Base-by-base conservation (phyloP, 2,888 invertebrate genomes). In the Acronicta aceris region DNA sequence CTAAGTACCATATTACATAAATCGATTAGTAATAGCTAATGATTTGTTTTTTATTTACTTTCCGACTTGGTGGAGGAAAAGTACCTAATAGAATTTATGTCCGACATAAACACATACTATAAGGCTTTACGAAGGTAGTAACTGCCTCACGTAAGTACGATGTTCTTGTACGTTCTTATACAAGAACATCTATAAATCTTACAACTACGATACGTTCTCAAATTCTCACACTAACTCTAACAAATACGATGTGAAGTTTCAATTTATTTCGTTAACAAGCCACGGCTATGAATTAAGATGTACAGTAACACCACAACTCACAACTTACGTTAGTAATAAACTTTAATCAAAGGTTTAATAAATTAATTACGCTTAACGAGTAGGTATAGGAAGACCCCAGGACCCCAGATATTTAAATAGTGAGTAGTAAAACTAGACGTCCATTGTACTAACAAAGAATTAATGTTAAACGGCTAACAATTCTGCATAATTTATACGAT, bases 401-500 rank as follows among this genome's bases (percentile, higher is more conserved):
- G 30, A 50, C 42, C 48, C 16, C 45, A 10, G 47, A 55, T 66
- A 59, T 57, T 60, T 56, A 60, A 67, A 74, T 42, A 52, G 49
- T 38, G 38, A 38, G n/a, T 9, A 72, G 21, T 59, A 58, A 53
- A 65, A 48, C 65, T 53, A 64, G 65, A 60, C 72, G 57, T 74
- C 60, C 71, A 68, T 77, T 68, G 65, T 67, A 61, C 64, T 74
- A 64, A 63, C 65, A 71, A 66, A 71, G 67, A 73, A 74, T 74
- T 76, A 76, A 79, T 78, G 75, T 74, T 79, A 78, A 78, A 66
- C 69, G 74, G 79, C 64, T 68, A 66, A 78, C 71, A 79, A 79
- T 81, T 83, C 76, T 76, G 76, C 78, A 82, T 85, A 84, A 86
- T 86, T 85, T 84, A 86, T 83, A 81, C 85, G 83, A 78, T 78